Conservation (phyloP, 2,797 vertebrate species). For the Acanthurus leucopareius region DNA sequence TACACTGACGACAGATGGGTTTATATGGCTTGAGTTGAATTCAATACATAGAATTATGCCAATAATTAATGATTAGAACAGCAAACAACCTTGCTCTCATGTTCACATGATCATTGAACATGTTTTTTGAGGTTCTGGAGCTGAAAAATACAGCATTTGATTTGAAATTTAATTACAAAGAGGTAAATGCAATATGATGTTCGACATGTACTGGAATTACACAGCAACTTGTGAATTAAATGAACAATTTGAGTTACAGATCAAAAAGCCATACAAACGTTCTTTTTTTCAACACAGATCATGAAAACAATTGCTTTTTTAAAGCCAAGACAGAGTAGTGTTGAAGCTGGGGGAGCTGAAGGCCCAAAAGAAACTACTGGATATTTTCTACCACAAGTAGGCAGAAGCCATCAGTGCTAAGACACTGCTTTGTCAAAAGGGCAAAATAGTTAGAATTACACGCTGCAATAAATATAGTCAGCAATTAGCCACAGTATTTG, state of each 20-base stretch:
- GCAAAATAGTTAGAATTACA: slow-evolving; percentile 13
- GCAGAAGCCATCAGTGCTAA: neutral
- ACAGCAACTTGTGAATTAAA: slow-evolving; percentile 24
- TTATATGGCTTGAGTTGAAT: slow-evolving; percentile 65
- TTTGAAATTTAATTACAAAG: slow-evolving; percentile 39
- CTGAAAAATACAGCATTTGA: slow-evolving; percentile 52
- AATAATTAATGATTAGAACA: slow-evolving; percentile 30
- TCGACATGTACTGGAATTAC: slow-evolving; percentile 6
- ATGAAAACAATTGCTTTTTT: slow-evolving; percentile 32
- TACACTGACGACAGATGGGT: slow-evolving; percentile 45
- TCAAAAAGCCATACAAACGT: slow-evolving; percentile 25
- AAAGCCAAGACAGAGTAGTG: slow-evolving; percentile 30
- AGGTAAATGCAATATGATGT: slow-evolving; percentile 17
- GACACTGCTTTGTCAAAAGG: slow-evolving; percentile 34
- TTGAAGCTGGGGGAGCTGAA: slow-evolving; percentile 10
- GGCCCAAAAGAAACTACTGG: neutral
- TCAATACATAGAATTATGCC: slow-evolving; percentile 37
- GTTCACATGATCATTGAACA: slow-evolving; percentile 4
- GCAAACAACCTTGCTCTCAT: slow-evolving; percentile 22
- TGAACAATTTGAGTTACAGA: slow-evolving; percentile 15
- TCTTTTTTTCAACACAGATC: slow-evolving; percentile 19
- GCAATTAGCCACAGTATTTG: neutral
- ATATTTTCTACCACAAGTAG: neutral
- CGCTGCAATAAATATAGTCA: slow-evolving; percentile 15
- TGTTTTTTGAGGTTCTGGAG: slow-evolving; percentile 27